Evolutionary conservation across 1,140 invertebrate species (phyloP), one percentile per base, ranked within the genome.

Genomic region (Macrosteles quadrilineatus): DNA sequence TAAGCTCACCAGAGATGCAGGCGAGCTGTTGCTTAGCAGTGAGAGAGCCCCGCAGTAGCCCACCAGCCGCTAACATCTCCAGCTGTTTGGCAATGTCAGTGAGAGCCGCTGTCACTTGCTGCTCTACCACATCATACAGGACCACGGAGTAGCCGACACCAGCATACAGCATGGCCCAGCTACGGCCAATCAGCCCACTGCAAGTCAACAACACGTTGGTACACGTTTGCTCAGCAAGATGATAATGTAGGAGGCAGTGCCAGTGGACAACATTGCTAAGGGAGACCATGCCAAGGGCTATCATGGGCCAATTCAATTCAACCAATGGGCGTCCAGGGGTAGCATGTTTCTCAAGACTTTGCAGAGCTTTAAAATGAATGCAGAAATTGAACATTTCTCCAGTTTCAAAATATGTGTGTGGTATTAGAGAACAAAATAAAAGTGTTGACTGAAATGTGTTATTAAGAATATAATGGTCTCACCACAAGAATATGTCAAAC

Each of bases 91-190:
- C 79, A 47, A 97, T 92, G 74, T 93, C 88, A 23, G 82, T 82
- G 0, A 96, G 77, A 0, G 94, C 94, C 53, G 84, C 86, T 14
- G 85, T 78, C 25, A 97, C 87, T 79, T 93, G 92, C 63, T 90
- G 83, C 12, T 86, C 83, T 27, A 91, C 82, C 36, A 95, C 88
- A 78, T 98, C 96, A 78, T 90, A 98, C 30, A 98, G 82, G 2
- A 81, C 81, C 12, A 98, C 95, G 78, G 91, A 81, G 78, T 96
- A 97, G 6, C 94, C 95, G 29, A 90, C 93, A n/a, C 91, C 88
- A 0, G 94, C 94, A 82, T 97, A 98, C 1, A 98, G 81, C 95
- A 98, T 97, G 0, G 95, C 90, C 94, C 95, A 98, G 75, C 94
- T 97, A 65, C 91, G 87, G 9, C 96, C 96, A 72, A 98, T 97